phyloP scores from a whole-genome alignment of 2,797 vertebrate genomes.

The Xenopus petersii region DNA sequence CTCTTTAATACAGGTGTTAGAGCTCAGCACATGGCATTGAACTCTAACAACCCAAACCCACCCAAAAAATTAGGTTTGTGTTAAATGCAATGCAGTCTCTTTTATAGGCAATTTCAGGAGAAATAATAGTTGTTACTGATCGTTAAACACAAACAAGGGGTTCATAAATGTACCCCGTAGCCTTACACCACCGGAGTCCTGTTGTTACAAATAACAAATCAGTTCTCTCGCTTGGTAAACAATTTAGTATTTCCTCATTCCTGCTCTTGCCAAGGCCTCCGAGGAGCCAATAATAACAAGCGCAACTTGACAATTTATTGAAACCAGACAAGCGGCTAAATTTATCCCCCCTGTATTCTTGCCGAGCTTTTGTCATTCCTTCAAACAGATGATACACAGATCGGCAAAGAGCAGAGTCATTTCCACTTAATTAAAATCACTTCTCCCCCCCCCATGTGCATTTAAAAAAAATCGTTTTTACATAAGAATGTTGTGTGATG shows the following conservation, averaged over 20 bases:
- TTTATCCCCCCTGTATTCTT: slow-evolving; percentile 17
- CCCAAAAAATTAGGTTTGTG: no score
- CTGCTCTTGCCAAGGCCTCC: slow-evolving; percentile 5
- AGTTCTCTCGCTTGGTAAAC: slow-evolving; percentile 1
- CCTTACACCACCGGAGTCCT: no score
- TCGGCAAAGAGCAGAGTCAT: neutral
- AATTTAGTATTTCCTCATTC: slow-evolving; percentile 22
- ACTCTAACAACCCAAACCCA: no score
- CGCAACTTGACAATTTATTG: slow-evolving; percentile 33
- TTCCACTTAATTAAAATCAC: slow-evolving; percentile 5
- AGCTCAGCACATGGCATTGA: no score
- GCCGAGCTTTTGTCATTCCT: slow-evolving; percentile 32
- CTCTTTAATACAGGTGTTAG: no score
- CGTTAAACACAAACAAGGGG: no score
- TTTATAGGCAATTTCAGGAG: no score
- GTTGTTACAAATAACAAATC: no score
- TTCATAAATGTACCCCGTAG: no score
- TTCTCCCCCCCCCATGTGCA: neutral
- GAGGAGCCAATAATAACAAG: slow-evolving; percentile 23
- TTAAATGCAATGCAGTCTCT: no score
- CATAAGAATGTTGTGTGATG: slow-evolving; percentile 1
- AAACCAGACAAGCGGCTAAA: slow-evolving; percentile 33
- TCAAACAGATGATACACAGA: neutral
- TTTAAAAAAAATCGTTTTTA: neutral
- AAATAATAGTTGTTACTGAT: no score